Evolutionary conservation across 1,140 invertebrate genomes (phyloP).

Genomic region (Parasteatoda tepidariorum): DNA sequence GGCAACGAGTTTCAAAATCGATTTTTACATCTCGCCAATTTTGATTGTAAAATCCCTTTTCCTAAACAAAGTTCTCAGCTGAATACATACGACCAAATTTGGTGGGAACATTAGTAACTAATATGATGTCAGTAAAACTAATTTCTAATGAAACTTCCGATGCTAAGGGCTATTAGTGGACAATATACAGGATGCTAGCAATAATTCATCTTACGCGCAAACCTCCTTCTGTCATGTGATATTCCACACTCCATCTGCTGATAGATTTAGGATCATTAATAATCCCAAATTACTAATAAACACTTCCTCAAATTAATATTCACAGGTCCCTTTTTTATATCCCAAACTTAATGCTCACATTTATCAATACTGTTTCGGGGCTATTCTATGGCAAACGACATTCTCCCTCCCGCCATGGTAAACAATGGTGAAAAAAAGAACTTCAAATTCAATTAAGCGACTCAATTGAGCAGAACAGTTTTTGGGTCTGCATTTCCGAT

Average conservation of each 20-base stretch:
- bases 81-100: too few relatives aligned
- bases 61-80: too few relatives aligned
- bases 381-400: not conserved
- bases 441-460: conserved; percentile 31
- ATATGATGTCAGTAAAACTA: too few relatives aligned
- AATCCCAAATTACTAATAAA: conserved; percentile 53
- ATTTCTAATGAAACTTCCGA: not conserved
- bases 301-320: conserved; percentile 55
- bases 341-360: not conserved
- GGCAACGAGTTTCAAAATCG: too few relatives aligned
- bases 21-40: too few relatives aligned
- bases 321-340: not conserved
- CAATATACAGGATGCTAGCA: not conserved
- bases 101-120: too few relatives aligned
- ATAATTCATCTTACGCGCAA: not conserved
- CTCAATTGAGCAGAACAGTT: conserved; percentile 49
- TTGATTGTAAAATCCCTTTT: too few relatives aligned
- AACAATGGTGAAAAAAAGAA: not conserved
- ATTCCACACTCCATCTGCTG: conserved; percentile 19
- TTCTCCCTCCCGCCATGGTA: too few relatives aligned
- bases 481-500: conserved; percentile 26
- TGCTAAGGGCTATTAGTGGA: not conserved
- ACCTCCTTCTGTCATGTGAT: not conserved
- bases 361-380: conserved; percentile 8
- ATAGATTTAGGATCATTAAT: not conserved